phyloP scores from a whole-genome alignment of 1,140 invertebrate species.

The Chrysopa pallens region DNA sequence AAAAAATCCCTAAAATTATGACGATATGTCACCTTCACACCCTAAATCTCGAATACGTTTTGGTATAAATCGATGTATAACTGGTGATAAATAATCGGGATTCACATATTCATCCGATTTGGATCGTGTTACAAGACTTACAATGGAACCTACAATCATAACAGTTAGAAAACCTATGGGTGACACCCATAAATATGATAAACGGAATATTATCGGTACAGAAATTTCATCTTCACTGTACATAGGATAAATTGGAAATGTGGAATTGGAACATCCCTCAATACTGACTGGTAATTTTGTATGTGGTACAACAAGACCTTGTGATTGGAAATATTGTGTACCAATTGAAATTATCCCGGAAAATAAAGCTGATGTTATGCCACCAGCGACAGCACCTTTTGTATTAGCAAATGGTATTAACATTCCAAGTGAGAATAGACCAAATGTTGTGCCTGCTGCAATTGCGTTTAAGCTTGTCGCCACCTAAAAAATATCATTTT shows the following conservation, averaged over 20 bases:
- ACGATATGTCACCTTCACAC: no score
- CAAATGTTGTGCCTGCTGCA: conserved; percentile 65
- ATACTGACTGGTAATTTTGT: conserved; percentile 21
- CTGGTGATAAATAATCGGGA: background rate
- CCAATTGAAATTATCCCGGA: conserved; percentile 36
- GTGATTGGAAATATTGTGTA: conserved; percentile 24
- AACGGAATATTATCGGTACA: conserved; percentile 47
- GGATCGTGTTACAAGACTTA: conserved; percentile 44
- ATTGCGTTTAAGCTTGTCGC: conserved; percentile 65
- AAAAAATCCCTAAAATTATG: no score
- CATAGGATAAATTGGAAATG: conserved; percentile 6
- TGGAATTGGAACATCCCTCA: conserved; percentile 18
- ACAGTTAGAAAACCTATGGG: conserved; percentile 41
- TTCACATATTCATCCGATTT: background rate
- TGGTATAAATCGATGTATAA: background rate
- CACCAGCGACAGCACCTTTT: conserved; percentile 37
- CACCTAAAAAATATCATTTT: conserved; percentile 28
- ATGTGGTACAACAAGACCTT: conserved; percentile 22
- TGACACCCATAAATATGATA: conserved; percentile 64
- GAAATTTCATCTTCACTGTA: conserved; percentile 24
- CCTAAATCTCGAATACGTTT: no score
- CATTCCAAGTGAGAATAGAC: conserved; percentile 73
- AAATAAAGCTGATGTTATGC: conserved; percentile 31
- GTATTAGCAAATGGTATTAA: conserved; percentile 64
- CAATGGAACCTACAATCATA: conserved; percentile 41